phyloP scores from a whole-genome alignment of 2,888 invertebrate species.

The Labia minor region DNA sequence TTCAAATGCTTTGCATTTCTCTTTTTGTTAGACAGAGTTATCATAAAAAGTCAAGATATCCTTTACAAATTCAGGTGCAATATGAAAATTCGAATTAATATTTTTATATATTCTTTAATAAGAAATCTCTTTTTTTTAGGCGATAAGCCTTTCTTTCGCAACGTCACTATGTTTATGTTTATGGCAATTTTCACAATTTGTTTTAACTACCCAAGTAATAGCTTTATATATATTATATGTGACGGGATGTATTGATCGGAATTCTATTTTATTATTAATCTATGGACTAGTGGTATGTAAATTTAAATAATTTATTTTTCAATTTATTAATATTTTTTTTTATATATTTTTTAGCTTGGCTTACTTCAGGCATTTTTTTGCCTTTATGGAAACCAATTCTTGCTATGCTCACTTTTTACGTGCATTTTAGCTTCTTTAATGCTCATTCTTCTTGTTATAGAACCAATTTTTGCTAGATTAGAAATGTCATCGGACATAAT shows the following conservation, averaged over 20 bases:
- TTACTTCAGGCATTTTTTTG: conserved; percentile 36
- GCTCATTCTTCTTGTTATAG: conserved; percentile 26
- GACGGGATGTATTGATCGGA: conserved; percentile 35
- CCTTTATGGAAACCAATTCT: conserved; percentile 47
- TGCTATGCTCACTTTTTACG: conserved; percentile 41
- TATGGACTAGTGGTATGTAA: conserved; percentile 38
- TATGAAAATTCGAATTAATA: not conserved
- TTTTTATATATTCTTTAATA: conserved; percentile 25
- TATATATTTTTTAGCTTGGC: conserved; percentile 34
- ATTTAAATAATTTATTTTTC: conserved; percentile 14
- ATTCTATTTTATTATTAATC: conserved; percentile 35
- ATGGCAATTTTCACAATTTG: conserved; percentile 78
- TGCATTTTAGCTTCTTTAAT: conserved; percentile 30
- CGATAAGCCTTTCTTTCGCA: conserved; percentile 29
- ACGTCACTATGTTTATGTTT: conserved; percentile 43
- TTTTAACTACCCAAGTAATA: conserved; percentile 62
- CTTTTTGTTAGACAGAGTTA: not conserved
- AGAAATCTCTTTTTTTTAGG: conserved; percentile 30
- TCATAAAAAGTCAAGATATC: not conserved
- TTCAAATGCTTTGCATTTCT: conserved; percentile 55
- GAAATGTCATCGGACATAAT: conserved; percentile 17
- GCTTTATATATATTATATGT: conserved; percentile 59
- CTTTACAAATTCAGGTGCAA: not conserved
- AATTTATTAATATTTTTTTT: conserved; percentile 13
- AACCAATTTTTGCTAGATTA: conserved; percentile 24